These are phyloP conservation scores for Clivina fossor DNA, from an alignment of 2,888 invertebrate species.

Conservation along the genomic window DNA sequence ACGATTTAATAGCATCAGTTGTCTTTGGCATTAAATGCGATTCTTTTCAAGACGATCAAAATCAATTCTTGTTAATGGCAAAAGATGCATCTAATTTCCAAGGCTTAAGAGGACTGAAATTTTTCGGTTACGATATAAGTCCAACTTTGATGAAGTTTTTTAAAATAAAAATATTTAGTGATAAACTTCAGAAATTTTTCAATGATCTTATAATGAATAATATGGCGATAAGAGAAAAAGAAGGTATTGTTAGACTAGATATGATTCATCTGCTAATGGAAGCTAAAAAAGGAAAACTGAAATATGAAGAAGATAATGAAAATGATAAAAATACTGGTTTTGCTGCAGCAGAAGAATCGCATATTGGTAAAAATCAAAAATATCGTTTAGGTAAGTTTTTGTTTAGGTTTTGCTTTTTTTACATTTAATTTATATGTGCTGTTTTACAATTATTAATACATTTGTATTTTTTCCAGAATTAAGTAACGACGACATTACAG, in stretches of 20 bases:
- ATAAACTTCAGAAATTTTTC: conserved; percentile 12
- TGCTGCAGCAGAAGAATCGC: conserved; percentile 44
- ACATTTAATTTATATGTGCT: no score
- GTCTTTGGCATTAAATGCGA: conserved; percentile 53
- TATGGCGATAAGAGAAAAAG: conserved; percentile 38
- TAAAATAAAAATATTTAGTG: background rate
- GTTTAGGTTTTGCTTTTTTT: background rate
- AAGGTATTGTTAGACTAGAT: conserved; percentile 42
- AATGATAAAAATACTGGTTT: conserved; percentile 34
- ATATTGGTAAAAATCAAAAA: conserved; percentile 30
- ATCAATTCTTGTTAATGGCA: conserved; percentile 44
- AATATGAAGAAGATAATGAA: no score
- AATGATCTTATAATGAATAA: conserved; percentile 4
- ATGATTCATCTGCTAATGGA: conserved; percentile 61
- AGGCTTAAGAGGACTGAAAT: conserved; percentile 1
- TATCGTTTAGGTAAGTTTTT: background rate
- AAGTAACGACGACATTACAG: conserved; percentile 47
- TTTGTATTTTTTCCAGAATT: conserved; percentile 39
- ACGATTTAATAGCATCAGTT: conserved; percentile 54
- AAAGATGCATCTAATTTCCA: conserved; percentile 14
- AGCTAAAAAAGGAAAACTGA: conserved; percentile 51
- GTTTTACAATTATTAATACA: background rate
- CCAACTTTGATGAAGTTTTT: conserved; percentile 12
- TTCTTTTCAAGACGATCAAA: conserved; percentile 44
- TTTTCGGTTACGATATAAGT: conserved; percentile 6